Evolutionary conservation across 2,113 vertebrate species (phyloP).

Genomic region (Monopterus albus): DNA sequence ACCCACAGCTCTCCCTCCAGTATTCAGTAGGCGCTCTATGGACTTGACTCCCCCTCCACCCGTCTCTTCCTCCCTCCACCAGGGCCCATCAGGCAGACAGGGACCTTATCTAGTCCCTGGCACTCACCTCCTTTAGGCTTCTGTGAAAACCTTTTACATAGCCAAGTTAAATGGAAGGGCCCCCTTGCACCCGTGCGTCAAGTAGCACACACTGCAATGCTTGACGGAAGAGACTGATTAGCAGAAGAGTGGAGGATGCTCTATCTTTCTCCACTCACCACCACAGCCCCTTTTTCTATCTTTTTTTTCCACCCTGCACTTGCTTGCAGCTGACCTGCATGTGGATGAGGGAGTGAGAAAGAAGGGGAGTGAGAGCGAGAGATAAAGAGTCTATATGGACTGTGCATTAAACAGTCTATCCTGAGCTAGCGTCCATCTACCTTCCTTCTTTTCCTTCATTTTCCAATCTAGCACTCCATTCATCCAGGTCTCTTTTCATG

Average conservation of each 20-base stretch:
- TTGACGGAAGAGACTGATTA: slow-evolving; percentile 75
- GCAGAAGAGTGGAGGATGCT: slow-evolving; percentile 70
- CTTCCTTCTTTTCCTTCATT: slow-evolving; percentile 63
- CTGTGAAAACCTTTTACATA: slow-evolving; percentile 78
- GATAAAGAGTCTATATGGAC: slow-evolving; percentile 75
- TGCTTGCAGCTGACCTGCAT: slow-evolving; percentile 73
- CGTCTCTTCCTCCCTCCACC: slow-evolving; percentile 29
- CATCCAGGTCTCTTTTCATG: slow-evolving; percentile 55
- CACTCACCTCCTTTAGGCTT: slow-evolving; percentile 69
- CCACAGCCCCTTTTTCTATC: slow-evolving; percentile 64
- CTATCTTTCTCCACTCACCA: slow-evolving; percentile 65
- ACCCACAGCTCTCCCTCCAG: slow-evolving; percentile 24
- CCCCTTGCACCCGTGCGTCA: slow-evolving; percentile 34
- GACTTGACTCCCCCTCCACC: slow-evolving; percentile 29
- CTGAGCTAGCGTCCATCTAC: slow-evolving; percentile 51
- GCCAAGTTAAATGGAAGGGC: slow-evolving; percentile 68
- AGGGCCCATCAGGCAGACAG: slow-evolving; percentile 50
- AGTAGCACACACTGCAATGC: slow-evolving; percentile 54
- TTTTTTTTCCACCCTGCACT: slow-evolving; percentile 52
- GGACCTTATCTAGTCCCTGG: slow-evolving; percentile 71
- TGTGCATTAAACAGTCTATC: slow-evolving; percentile 69
- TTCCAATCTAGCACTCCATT: slow-evolving; percentile 65
- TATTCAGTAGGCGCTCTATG: slow-evolving; percentile 39
- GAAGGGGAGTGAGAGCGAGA: slow-evolving; percentile 62
- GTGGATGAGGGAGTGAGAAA: slow-evolving; percentile 63